Conservation (phyloP, 2,113 vertebrate genomes). For the Lonchura striata region DNA sequence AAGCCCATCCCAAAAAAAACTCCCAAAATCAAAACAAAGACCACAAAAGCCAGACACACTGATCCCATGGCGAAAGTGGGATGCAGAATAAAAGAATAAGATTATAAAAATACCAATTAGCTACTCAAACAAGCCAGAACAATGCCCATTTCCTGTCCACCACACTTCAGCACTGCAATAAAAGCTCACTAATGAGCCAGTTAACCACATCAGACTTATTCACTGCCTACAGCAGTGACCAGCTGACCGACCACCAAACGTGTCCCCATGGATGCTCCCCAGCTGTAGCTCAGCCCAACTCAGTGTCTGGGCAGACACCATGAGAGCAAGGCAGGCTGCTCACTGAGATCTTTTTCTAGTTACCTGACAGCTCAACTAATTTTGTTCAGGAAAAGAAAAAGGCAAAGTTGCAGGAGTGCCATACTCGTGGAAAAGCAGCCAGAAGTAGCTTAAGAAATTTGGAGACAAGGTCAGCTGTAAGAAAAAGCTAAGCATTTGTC, state of each 20-base stretch:
- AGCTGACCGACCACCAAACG: fast-evolving
- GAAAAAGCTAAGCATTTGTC: not conserved
- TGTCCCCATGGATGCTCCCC: not conserved
- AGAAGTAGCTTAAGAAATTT: not conserved
- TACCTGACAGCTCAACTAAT: not conserved
- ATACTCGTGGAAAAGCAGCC: not conserved
- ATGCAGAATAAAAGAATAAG: not conserved
- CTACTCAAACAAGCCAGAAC: not conserved
- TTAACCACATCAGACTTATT: not conserved
- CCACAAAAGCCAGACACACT: not conserved
- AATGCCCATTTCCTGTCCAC: not conserved
- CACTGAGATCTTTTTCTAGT: not conserved
- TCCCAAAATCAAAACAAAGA: not conserved
- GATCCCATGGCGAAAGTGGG: not conserved
- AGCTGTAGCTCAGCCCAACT: not conserved
- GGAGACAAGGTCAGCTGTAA: not conserved
- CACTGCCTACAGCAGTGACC: not conserved
- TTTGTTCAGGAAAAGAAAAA: not conserved
- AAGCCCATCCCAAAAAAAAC: not conserved
- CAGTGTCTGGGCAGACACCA: not conserved
- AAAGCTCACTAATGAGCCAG: not conserved
- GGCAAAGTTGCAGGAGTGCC: not conserved
- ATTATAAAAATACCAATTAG: not conserved
- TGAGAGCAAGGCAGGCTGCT: not conserved
- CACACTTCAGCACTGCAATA: not conserved